A percentile compares a stretch with the other conserved stretches of the same genome.
These are phyloP conservation scores for Schizothorax lantsangensis DNA, from an alignment of 2,797 vertebrate species.

Conservation along the genomic window DNA sequence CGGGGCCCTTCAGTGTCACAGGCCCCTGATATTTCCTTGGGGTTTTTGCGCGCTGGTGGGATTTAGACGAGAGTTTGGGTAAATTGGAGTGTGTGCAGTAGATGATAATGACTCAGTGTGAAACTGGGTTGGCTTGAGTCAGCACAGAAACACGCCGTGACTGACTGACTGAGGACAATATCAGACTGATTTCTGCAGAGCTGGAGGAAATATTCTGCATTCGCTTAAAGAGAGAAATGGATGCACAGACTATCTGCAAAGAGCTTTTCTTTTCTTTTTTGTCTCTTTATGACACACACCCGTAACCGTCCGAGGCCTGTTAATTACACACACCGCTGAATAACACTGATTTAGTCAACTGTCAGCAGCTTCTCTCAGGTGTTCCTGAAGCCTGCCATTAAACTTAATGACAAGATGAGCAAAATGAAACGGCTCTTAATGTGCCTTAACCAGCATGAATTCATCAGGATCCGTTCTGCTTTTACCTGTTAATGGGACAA, in stretches of 20 bases:
- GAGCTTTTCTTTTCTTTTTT: neutral
- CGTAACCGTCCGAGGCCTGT: constrained; percentile 28
- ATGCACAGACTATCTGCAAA: neutral
- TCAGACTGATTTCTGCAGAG: neutral
- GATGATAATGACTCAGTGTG: constrained; percentile 51
- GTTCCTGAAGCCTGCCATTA: constrained; percentile 3
- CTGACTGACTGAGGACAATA: constrained; percentile 8
- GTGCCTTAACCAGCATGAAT: neutral
- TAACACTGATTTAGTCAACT: neutral
- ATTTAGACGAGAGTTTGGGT: constrained; percentile 22
- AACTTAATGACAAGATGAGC: constrained; percentile 14
- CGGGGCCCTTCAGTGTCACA: neutral
- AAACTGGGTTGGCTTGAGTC: constrained; percentile 52
- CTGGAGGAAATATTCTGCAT: constrained; percentile 1
- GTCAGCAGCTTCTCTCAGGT: neutral
- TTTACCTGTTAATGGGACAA: neutral
- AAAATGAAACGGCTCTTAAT: neutral
- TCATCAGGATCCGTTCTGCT: neutral
- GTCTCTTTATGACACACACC: constrained; percentile 9
- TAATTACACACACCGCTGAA: constrained; percentile 42
- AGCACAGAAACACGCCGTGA: constrained; percentile 37
- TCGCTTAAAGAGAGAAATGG: neutral
- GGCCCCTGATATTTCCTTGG: neutral
- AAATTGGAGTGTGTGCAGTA: constrained; percentile 34
- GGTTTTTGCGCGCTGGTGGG: constrained; percentile 49